Conservation (phyloP, 2,888 invertebrate genomes). For the Erpobdella octoculata region DNA sequence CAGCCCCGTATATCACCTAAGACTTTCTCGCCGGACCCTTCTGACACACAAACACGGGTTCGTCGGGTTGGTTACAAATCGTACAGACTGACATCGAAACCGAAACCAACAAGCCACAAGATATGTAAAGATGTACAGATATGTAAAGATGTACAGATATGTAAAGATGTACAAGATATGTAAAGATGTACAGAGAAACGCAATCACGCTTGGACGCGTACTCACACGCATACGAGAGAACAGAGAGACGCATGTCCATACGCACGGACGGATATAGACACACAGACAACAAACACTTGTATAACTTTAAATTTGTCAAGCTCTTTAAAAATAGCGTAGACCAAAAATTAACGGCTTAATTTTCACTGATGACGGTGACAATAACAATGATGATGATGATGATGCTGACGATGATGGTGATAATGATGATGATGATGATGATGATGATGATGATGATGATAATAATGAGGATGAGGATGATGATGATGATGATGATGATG, state of each 20-base stretch:
- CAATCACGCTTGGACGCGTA: neutral
- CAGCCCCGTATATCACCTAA: no score
- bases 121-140: no score
- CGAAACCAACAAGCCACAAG: no score
- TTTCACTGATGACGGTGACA: neutral
- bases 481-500: neutral
- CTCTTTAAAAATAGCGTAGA: neutral
- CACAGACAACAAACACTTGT: no score
- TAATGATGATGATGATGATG: constrained; percentile 14
- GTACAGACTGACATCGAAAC: no score
- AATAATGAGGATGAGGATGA: neutral
- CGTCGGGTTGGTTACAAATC: no score
- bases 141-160: no score
- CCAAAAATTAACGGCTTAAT: neutral
- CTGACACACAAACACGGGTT: no score
- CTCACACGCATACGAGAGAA: neutral
- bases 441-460: constrained; percentile 8
- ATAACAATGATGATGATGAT: neutral
- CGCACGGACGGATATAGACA: neutral
- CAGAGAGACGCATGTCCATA: neutral
- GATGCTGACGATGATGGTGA: neutral
- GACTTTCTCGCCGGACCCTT: no score
- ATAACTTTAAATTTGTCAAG: no score
- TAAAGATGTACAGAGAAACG: neutral
- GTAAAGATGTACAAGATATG: no score